phyloP scores from a whole-genome alignment of 1,140 invertebrate species.

The Zaprionus vittiger region DNA sequence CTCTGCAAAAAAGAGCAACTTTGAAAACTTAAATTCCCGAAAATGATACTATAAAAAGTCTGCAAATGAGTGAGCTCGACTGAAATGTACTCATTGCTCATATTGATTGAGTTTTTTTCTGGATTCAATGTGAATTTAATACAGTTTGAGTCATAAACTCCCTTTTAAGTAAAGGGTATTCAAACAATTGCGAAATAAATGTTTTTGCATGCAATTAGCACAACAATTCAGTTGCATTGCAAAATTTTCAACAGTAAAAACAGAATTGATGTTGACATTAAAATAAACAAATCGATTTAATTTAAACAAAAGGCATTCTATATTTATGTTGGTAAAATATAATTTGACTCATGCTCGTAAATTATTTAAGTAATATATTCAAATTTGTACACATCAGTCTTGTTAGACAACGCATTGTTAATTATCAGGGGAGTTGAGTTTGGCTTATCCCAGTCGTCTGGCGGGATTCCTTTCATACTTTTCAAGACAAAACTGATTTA shows the following conservation, averaged over 20 bases:
- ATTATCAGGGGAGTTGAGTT: conserved; percentile 25
- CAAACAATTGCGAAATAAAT: conserved; percentile 17
- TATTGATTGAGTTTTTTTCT: not conserved
- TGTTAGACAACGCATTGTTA: conserved; percentile 6
- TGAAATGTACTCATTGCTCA: not conserved
- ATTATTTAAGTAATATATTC: conserved; percentile 1
- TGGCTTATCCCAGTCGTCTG: conserved; percentile 13
- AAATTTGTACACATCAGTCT: conserved; percentile 17
- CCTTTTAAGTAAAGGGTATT: not conserved
- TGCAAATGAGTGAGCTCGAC: not conserved
- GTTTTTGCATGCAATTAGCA: not conserved
- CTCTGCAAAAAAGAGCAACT: conserved; percentile 16
- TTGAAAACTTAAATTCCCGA: conserved; percentile 40
- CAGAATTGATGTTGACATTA: not conserved
- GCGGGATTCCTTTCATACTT: conserved; percentile 15
- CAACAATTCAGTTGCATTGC: not conserved
- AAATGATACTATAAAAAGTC: conserved; percentile 26
- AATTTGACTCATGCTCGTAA: not conserved
- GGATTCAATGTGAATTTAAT: not conserved
- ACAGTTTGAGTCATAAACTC: not conserved
- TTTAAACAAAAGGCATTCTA: not conserved
- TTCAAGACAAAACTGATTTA: conserved; percentile 43
- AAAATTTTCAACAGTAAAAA: not conserved
- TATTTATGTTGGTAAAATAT: not conserved
- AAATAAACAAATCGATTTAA: not conserved